Base-by-base conservation (phyloP, 2,113 vertebrate genomes). In the Rissa tridactyla region DNA sequence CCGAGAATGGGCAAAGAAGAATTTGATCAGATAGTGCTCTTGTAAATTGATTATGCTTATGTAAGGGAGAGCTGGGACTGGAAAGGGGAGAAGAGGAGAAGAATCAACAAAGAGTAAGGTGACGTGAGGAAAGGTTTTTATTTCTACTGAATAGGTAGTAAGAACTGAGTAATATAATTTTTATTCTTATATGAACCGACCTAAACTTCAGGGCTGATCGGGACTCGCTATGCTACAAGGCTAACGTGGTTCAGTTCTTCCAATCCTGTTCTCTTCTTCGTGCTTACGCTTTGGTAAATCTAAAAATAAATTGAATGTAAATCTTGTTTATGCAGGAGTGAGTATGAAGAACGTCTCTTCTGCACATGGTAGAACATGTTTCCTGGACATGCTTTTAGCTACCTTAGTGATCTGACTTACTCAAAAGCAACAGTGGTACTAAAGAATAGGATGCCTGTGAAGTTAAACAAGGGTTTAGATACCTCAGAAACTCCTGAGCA, bases 41-140 rank as follows among this genome's bases (percentile, higher is more conserved):
- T 92, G 52, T 92, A 95, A 96, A 95, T 93, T 93, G 92, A 87
- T 96, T 92, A 89, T 92, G 46, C 76, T 95, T 96, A 94, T 92
- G 69, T 93, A 89, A 96, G 91, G 40, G 73, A 94, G 86, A 95
- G 49, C 70, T 90, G 81, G 77, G 94, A 91, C 86, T 95, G 65
- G 44, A 82, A 88, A 86, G 42, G 27, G 61, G 57, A 82, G 64
- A 86, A 91, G 58, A 90, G 16, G 9, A 93, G 55, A 93, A 89
- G 64, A 83, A 92, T 91, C 86, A 94, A 84, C 70, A 95, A 81
- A 76, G 68, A 81, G 11, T 68, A 90, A 82, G 84, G 92, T 80
- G 77, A 55, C 73, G 78, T 86, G 93, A 96, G 44, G 40, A 86
- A 86, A 88, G 70, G 52, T 34, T 95, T 92, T 87, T 92, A 25